phyloP scores from a whole-genome alignment of 2,113 vertebrate genomes.

The Etheostoma cragini region DNA sequence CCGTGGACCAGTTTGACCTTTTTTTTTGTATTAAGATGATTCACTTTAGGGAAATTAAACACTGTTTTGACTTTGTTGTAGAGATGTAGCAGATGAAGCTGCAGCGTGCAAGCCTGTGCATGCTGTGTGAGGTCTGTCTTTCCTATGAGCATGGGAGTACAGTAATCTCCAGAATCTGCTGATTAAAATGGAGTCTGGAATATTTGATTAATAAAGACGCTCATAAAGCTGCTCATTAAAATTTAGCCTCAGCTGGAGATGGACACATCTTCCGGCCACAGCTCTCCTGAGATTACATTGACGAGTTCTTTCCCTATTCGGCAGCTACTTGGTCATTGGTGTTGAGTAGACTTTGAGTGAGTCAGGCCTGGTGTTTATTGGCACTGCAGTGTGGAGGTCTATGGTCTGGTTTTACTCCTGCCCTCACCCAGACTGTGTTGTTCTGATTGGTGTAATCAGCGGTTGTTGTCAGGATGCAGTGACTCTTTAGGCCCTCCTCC shows the following conservation, averaged over 20 bases:
- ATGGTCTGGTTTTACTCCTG: conserved; percentile 58
- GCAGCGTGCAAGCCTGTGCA: conserved; percentile 29
- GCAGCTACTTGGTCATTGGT: conserved; percentile 39
- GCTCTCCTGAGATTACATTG: conserved; percentile 21
- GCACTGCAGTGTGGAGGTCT: conserved; percentile 67
- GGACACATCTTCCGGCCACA: conserved; percentile 40
- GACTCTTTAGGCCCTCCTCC: conserved; percentile 46
- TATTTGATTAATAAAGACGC: conserved; percentile 74
- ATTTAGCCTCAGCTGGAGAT: conserved; percentile 64
- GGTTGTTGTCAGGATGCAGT: conserved; percentile 73
- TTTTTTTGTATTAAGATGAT: conserved; percentile 72
- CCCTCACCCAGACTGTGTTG: conserved; percentile 59
- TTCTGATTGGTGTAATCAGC: conserved; percentile 76
- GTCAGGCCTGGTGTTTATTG: conserved; percentile 62
- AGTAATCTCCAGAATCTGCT: conserved; percentile 73
- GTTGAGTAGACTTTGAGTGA: conserved; percentile 61
- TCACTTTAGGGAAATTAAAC: conserved; percentile 74
- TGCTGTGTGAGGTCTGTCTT: conserved; percentile 61
- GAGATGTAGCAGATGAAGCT: conserved; percentile 46
- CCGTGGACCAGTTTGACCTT: conserved; percentile 77
- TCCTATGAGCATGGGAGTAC: conserved; percentile 38
- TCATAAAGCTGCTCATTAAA: conserved; percentile 66
- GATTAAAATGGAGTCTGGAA: conserved; percentile 74
- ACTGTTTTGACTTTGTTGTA: conserved; percentile 67
- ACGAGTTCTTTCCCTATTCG: conserved; percentile 7